phyloP scores from a whole-genome alignment of 2,797 vertebrate genomes.

The Melanotaenia pygmaea region DNA sequence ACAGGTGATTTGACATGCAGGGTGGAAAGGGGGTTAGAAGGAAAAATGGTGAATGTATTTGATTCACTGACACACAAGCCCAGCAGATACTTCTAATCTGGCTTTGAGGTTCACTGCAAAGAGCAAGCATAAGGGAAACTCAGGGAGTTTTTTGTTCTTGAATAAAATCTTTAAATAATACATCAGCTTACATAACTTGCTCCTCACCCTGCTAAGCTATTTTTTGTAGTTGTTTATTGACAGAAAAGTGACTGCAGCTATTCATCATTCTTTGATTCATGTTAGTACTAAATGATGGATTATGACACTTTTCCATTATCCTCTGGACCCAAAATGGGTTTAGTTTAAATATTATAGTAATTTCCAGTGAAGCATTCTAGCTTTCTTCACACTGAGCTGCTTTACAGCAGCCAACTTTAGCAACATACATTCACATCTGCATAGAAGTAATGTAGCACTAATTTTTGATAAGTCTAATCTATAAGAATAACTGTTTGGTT shows the following conservation, averaged over 20 bases:
- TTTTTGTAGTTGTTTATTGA: background rate
- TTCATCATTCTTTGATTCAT: background rate
- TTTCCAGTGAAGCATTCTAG: background rate
- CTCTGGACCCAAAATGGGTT: background rate
- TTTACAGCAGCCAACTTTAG: conserved; percentile 5
- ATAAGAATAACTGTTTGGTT: conserved; percentile 7
- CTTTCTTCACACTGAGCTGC: background rate
- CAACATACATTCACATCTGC: background rate
- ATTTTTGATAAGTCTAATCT: conserved; percentile 16
- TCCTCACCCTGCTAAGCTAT: background rate
- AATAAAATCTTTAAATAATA: conserved; percentile 12
- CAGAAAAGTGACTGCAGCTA: background rate
- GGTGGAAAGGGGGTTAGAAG: background rate
- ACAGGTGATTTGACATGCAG: background rate
- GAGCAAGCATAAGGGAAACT: conserved; percentile 8
- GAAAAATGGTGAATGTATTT: conserved; percentile 7
- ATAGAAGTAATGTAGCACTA: background rate
- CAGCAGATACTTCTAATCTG: conserved; percentile 3
- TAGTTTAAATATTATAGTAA: background rate
- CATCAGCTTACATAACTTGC: background rate
- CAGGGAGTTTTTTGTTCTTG: background rate
- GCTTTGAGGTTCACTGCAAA: conserved; percentile 9
- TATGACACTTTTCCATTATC: background rate
- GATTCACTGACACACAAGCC: conserved; percentile 7
- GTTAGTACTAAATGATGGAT: background rate